These are phyloP conservation scores for Nannoperca australis DNA, from an alignment of 2,797 vertebrate species.

Conservation along the genomic window DNA sequence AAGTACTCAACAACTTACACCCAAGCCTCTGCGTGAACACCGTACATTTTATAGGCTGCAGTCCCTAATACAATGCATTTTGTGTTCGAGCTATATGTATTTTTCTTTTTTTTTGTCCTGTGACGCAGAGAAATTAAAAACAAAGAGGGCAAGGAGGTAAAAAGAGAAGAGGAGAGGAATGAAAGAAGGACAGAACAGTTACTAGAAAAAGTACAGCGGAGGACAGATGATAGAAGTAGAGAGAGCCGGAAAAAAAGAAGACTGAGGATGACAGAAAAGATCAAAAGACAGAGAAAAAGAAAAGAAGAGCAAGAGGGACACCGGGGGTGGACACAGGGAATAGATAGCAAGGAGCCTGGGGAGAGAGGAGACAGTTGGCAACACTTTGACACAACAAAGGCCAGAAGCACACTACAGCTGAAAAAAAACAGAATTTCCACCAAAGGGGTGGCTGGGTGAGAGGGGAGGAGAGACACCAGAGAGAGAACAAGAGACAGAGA, in stretches of 20 bases:
- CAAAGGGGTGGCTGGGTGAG: constrained; percentile 46
- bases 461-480: constrained; percentile 36
- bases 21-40: background rate
- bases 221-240: constrained; percentile 12
- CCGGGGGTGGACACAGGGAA: constrained; percentile 29
- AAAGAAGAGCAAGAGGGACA: constrained; percentile 34
- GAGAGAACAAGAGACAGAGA: constrained; percentile 13
- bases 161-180: background rate
- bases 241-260: background rate
- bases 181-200: background rate
- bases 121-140: constrained; percentile 1
- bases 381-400: constrained; percentile 63
- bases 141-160: background rate
- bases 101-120: background rate
- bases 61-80: background rate
- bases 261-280: constrained; percentile 33
- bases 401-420: constrained; percentile 46
- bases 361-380: constrained; percentile 61
- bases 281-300: constrained; percentile 36
- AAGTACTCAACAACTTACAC: background rate
- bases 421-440: constrained; percentile 35
- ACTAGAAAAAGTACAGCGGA: constrained; percentile 13
- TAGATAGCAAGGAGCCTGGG: constrained; percentile 35
- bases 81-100: constrained; percentile 4
- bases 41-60: background rate